Evolutionary conservation across 2,888 invertebrate genomes (phyloP), one percentile per base, ranked within the genome.

Genomic region (Gasteruption jaculator): DNA sequence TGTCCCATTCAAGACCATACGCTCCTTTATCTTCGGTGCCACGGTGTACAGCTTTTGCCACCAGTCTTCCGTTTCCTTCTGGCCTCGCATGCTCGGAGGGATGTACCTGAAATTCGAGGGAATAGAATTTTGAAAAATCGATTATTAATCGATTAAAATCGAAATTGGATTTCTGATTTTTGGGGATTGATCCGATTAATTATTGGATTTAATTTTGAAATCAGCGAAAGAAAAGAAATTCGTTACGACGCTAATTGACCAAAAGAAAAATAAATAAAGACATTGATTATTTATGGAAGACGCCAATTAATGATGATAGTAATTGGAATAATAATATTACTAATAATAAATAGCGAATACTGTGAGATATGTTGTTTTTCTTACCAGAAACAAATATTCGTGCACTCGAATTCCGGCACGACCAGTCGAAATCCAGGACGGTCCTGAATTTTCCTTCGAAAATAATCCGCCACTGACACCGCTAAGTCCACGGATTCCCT

Each of bases 321-420:
- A 20, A 38, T 10, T 21, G 21, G 29, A 4, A 37, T 20, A 10
- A 30, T 30, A 6, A n/a, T 4, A 11, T 6, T 27, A 27, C 27
- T 5, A 6, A 12, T 30, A 10, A 12, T 24, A 25, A 20, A 19
- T 19, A 20, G 15, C 32, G 15, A 39, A 19, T 22, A 21, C 8
- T 11, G 10, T 39, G 22, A 38, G 11, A 38, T 12, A n/a, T n/a
- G n/a, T n/a, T n/a, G n/a, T n/a, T n/a, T 32, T 6, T 6, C 79
- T 65, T 85, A 93, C 92, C 92, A 93, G 70, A 93, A 94, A 67
- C 91, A 92, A 1, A 94, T 80, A 61, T 91, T 92, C 14, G 88
- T 85, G 48, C 85, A 87, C 53, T 91, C 83, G 65, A 79, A 76
- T 14, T 72, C 63, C 46, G 82, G 65, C 21, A 78, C 65, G 1